Evolutionary conservation across 2,797 vertebrate genomes (phyloP).

Genomic region (Schizopygopsis pylzovi): DNA sequence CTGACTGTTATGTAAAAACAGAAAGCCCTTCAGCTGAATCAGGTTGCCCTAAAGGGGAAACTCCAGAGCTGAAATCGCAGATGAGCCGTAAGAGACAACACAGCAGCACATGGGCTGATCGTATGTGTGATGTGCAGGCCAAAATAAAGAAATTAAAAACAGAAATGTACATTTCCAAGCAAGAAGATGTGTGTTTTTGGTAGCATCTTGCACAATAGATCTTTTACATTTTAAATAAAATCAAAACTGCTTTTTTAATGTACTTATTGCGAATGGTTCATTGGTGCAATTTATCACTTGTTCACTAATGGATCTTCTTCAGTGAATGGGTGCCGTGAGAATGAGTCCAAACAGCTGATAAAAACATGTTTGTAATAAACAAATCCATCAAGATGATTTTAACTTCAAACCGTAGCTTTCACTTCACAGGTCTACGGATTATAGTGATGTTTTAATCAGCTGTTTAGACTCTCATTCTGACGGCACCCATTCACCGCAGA

Average conservation of each 20-base stretch:
- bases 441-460: neutral
- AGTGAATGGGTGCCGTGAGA: neutral
- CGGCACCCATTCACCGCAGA: neutral
- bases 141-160: neutral
- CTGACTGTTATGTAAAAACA: slow-evolving; percentile 10
- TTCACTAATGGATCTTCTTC: neutral
- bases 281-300: neutral
- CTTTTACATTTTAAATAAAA: neutral
- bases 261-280: neutral
- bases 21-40: slow-evolving; percentile 1
- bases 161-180: neutral
- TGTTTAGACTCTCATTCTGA: neutral
- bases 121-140: neutral
- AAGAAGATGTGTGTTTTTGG: neutral
- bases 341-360: neutral
- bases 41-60: slow-evolving; percentile 13
- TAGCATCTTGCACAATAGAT: neutral
- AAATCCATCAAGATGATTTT: neutral
- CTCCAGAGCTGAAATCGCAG: slow-evolving; percentile 1
- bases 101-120: neutral
- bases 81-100: slow-evolving; percentile 1
- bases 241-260: neutral
- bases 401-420: neutral
- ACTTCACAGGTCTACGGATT: neutral
- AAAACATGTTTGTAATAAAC: neutral